These are phyloP conservation scores for Sipha maydis DNA, from an alignment of 2,888 invertebrate genomes.

Conservation along the genomic window DNA sequence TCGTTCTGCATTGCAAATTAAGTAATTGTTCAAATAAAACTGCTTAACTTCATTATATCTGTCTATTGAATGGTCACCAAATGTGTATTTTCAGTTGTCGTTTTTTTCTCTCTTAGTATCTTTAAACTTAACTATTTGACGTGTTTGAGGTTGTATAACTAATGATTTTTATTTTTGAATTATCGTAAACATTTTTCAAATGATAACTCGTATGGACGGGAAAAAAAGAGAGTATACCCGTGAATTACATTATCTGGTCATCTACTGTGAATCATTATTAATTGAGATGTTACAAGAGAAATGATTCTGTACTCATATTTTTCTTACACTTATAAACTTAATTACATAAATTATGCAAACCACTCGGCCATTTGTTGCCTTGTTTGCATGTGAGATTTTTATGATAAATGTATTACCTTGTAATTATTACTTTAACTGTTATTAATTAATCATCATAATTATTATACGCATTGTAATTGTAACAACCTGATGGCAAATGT, in stretches of 20 bases:
- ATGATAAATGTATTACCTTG: not conserved
- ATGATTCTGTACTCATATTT: not conserved
- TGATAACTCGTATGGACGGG: not conserved
- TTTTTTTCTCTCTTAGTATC: not conserved
- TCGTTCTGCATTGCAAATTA: conserved; percentile 13
- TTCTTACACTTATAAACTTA: not conserved
- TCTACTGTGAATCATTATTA: not conserved
- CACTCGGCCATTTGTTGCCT: not conserved
- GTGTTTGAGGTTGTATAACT: not conserved
- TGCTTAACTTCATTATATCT: conserved; percentile 2
- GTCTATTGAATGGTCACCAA: not conserved
- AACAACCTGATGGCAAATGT: not conserved
- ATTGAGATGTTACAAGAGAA: not conserved
- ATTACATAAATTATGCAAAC: conserved; percentile 5
- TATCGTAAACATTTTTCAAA: not conserved
- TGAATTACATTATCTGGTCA: not conserved
- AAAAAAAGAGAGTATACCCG: not conserved
- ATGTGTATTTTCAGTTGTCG: not conserved
- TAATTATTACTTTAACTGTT: not conserved
- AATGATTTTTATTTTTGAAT: not conserved
- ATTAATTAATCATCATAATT: not conserved
- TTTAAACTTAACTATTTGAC: not conserved
- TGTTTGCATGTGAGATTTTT: not conserved
- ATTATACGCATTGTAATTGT: not conserved
- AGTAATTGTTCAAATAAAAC: conserved; percentile 15